A percentile compares a stretch with the other conserved stretches of the same genome.
phyloP scores from a whole-genome alignment of 2,797 vertebrate genomes.

The Manis javanica region DNA sequence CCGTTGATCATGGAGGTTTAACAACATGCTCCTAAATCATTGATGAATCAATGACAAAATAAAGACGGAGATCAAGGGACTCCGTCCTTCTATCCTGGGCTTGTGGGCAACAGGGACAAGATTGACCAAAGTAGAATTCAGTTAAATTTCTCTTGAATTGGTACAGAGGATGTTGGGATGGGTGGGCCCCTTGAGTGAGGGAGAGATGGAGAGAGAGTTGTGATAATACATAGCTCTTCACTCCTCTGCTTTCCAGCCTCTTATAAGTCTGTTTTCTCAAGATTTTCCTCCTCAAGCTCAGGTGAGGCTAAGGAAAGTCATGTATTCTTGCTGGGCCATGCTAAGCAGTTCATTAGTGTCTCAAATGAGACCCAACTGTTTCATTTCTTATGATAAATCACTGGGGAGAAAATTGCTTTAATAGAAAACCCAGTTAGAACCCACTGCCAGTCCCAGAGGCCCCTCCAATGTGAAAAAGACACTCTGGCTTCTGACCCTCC shows the following conservation, averaged over 20 bases:
- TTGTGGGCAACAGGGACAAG: not conserved
- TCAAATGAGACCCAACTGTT: constrained; percentile 80
- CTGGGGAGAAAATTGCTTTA: constrained; percentile 69
- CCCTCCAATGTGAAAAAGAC: constrained; percentile 59
- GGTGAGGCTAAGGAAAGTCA: constrained; percentile 45
- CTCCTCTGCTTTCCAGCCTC: not conserved
- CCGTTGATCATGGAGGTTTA: no score
- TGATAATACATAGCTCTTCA: not conserved
- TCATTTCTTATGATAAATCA: constrained; percentile 80
- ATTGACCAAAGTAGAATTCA: not conserved
- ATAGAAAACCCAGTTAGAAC: constrained; percentile 82
- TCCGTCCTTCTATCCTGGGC: not conserved
- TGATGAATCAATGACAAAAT: no score
- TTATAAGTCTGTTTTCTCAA: constrained; percentile 50
- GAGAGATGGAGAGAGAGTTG: not conserved
- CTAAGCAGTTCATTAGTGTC: constrained; percentile 81
- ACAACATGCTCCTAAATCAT: no score
- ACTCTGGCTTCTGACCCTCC: constrained; percentile 73
- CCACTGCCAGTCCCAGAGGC: constrained; percentile 45
- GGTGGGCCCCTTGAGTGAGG: not conserved
- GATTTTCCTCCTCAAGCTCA: not conserved
- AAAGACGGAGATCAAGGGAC: no score
- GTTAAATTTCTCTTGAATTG: not conserved
- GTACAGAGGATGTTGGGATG: not conserved
- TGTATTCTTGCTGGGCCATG: constrained; percentile 65